Evolutionary conservation across 1,140 invertebrate species (phyloP).

Genomic region (Drosophila mojavensis): DNA sequence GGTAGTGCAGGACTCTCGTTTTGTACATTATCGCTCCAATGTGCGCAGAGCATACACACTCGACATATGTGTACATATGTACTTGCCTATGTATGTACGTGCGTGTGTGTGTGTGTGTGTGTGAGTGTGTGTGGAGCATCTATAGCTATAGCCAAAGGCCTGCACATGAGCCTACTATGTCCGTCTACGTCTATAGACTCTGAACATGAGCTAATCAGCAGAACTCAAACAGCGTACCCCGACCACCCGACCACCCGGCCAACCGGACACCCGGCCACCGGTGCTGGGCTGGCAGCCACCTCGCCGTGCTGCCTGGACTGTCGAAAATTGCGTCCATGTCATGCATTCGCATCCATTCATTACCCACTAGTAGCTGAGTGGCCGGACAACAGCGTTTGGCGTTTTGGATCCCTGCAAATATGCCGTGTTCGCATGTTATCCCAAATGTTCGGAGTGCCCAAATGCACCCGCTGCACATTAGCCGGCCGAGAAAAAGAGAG

Average conservation of each 20-base stretch:
- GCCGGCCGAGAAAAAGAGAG: conserved; percentile 4
- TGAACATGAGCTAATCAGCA: conserved; percentile 75
- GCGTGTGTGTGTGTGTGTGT: conserved; percentile 11
- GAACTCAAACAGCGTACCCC: conserved; percentile 51
- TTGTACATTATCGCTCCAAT: conserved; percentile 6
- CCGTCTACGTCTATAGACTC: conserved; percentile 40
- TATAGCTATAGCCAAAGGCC: conserved; percentile 29
- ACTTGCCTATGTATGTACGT: conserved; percentile 5
- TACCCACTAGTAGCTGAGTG: conserved; percentile 72
- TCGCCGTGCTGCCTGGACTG: conserved; percentile 32
- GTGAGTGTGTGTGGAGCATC: conserved; percentile 2
- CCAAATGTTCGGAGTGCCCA: conserved; percentile 72
- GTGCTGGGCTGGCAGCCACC: neutral
- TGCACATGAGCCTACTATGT: conserved; percentile 31
- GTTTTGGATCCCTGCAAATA: conserved; percentile 78
- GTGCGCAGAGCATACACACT: conserved; percentile 2
- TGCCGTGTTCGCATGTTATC: conserved; percentile 79
- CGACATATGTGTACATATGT: conserved; percentile 5
- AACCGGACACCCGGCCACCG: neutral
- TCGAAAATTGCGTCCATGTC: conserved; percentile 80
- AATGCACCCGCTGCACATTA: conserved; percentile 48
- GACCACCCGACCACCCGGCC: neutral
- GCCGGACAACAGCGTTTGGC: conserved; percentile 76
- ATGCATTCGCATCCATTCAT: conserved; percentile 79
- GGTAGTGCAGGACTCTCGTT: neutral